Percentiles rank a stretch among this genome's conserved stretches.
Conservation (phyloP, 2,113 vertebrate genomes). For the Amphilophus citrinellus region DNA sequence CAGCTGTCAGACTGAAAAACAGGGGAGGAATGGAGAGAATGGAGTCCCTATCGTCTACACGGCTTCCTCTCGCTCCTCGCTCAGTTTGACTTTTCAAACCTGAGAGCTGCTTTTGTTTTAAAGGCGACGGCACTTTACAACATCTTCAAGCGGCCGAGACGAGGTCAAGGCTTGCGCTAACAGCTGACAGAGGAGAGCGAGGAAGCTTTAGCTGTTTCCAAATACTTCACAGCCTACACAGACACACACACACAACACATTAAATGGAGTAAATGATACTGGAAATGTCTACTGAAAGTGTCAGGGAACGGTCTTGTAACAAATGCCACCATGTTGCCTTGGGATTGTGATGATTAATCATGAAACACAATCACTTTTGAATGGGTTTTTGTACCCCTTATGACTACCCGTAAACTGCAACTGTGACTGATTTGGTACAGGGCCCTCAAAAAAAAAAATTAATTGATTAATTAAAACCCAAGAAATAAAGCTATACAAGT, state of each 20-base stretch:
- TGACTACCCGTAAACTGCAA: neutral
- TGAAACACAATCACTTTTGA: neutral
- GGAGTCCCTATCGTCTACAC: conserved; percentile 51
- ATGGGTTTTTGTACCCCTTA: neutral
- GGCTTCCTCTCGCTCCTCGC: neutral
- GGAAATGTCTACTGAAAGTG: neutral
- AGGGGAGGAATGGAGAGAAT: conserved; percentile 50
- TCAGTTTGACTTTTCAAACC: conserved; percentile 16
- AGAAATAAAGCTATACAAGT: conserved; percentile 7
- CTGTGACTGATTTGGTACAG: conserved; percentile 9
- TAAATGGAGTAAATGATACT: neutral
- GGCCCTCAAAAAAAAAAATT: neutral
- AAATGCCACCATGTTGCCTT: neutral
- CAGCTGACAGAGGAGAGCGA: conserved; percentile 29
- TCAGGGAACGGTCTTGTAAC: neutral
- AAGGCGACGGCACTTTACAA: conserved; percentile 19
- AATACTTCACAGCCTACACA: conserved; percentile 25
- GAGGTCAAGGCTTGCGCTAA: neutral
- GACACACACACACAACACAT: conserved; percentile 12
- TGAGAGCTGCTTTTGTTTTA: conserved; percentile 21
- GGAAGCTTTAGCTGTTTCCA: neutral
- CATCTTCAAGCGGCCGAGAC: conserved; percentile 10
- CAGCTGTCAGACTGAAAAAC: conserved; percentile 69
- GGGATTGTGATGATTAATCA: neutral
- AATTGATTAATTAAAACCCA: neutral